A percentile compares a stretch with the other conserved stretches of the same genome.
Conservation (phyloP, 1,140 invertebrate species). For the Apis florea region DNA sequence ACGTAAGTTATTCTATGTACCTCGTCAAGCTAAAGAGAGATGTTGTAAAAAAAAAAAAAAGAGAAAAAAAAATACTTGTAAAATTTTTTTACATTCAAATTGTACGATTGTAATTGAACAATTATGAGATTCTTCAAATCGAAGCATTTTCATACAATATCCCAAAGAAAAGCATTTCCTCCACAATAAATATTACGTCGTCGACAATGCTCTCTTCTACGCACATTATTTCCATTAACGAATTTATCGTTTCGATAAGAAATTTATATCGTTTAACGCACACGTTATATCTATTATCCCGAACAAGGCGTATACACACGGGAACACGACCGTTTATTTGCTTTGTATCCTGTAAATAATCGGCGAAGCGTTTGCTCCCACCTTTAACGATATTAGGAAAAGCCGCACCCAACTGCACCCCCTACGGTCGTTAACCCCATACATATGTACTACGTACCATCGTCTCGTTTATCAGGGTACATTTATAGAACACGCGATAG, state of each 20-base stretch:
- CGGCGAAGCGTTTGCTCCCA: constrained; percentile 1
- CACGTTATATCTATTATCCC: not conserved
- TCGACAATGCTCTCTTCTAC: constrained; percentile 40
- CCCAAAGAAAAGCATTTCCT: constrained; percentile 73
- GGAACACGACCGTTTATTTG: not conserved
- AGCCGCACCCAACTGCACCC: constrained; percentile 56
- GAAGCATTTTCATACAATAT: constrained; percentile 72
- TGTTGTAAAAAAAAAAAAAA: constrained; percentile 66
- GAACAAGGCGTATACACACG: not conserved
- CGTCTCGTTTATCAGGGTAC: constrained; percentile 39
- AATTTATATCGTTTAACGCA: constrained; percentile 2
- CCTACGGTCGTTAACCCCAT: constrained; percentile 56
- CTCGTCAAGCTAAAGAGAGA: constrained; percentile 36
- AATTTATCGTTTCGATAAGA: not conserved
- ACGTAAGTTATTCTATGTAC: constrained; percentile 54
- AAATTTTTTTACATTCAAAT: constrained; percentile 70
- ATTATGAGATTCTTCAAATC: constrained; percentile 64
- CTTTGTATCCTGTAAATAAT: constrained; percentile 22
- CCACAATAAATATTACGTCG: constrained; percentile 66
- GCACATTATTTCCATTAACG: not conserved
- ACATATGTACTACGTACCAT: constrained; percentile 19
- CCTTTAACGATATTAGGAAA: constrained; percentile 51
- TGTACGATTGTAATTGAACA: constrained; percentile 75
- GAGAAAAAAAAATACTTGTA: constrained; percentile 51
- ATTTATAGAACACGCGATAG: constrained; percentile 55